A percentile compares a stretch with the other conserved stretches of the same genome.
phyloP scores from a whole-genome alignment of 2,797 vertebrate genomes.

The Sebastes variabilis region DNA sequence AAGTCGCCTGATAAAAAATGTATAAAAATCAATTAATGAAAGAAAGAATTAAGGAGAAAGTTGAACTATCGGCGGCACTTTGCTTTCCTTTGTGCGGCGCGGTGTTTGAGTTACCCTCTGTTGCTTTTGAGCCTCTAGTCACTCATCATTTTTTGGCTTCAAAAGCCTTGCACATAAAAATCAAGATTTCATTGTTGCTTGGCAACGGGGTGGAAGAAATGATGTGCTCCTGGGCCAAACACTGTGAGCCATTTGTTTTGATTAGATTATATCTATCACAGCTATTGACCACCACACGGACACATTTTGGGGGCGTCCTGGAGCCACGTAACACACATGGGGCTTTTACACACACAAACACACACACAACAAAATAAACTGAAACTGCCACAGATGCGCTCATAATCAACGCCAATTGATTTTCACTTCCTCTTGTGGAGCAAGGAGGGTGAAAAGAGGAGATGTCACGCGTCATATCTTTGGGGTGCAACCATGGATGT shows the following conservation, averaged over 20 bases:
- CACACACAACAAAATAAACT: background rate
- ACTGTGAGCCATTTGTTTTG: slow-evolving; percentile 60
- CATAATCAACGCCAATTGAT: background rate
- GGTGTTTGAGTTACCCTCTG: slow-evolving; percentile 19
- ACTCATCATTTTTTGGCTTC: slow-evolving; percentile 41
- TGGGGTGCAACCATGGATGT: no score
- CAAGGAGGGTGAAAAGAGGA: background rate
- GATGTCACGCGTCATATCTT: no score
- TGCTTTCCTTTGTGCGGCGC: background rate
- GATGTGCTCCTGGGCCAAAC: slow-evolving; percentile 51
- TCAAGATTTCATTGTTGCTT: slow-evolving; percentile 76
- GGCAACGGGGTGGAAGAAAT: slow-evolving; percentile 70
- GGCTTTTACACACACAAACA: background rate
- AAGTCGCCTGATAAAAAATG: background rate
- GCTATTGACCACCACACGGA: background rate
- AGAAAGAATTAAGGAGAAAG: background rate
- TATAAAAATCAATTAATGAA: background rate
- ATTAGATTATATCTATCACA: slow-evolving; percentile 54
- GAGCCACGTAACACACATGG: background rate
- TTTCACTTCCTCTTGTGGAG: slow-evolving; percentile 24
- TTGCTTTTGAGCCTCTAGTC: slow-evolving; percentile 33
- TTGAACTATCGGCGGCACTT: background rate
- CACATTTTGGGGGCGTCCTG: background rate
- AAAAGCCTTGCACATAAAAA: slow-evolving; percentile 47
- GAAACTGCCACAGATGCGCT: background rate